Evolutionary conservation across 2,113 vertebrate species (phyloP), one percentile per base, ranked within the genome.

Genomic region (Oryzias curvinotus): DNA sequence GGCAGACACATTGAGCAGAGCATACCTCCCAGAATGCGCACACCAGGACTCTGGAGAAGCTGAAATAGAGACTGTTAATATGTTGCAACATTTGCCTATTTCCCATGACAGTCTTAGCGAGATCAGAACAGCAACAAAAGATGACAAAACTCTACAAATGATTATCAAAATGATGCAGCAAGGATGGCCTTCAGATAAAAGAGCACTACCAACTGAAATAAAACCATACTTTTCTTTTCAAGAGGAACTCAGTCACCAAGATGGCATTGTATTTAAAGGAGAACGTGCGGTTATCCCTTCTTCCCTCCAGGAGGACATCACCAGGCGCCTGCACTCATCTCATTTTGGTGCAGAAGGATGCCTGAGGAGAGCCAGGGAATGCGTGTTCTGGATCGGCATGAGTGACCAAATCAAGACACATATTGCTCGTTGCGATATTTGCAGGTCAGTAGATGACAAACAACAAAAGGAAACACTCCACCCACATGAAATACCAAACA

Each of bases 291-390:
- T 21, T 21, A 21, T 21, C 21, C 21, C 21, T 57, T 0, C 45
- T 66, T 1, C 71, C 52, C 48, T 64, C 7, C 13, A 13, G 0
- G 7, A n/a, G 16, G 43, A 63, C 1, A 52, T 66, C 15, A 52
- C 28, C 0, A 0, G 1, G 0, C 8, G 8, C 0, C 4, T 68
- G 1, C 58, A 62, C 17, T 45, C 48, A 1, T 45, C 51, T 1
- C 56, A 56, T 8, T 57, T 66, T 0, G 62, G 57, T 4, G 52
- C 50, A 0, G 51, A 66, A 18, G 46, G 57, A 43, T 67, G 47
- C 5, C 28, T 53, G 0, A 12, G 56, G 14, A 7, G 28, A 1
- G 55, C 49, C 0, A 36, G 53, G 7, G 59, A 71, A 0, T n/a
- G 59, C n/a, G 21, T 63, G 0, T 57, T n/a, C 3, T 57, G 52